Percentiles rank a stretch among this genome's conserved stretches.
These are phyloP conservation scores for Chaetura pelagica DNA, from an alignment of 2,113 vertebrate species.

Conservation along the genomic window DNA sequence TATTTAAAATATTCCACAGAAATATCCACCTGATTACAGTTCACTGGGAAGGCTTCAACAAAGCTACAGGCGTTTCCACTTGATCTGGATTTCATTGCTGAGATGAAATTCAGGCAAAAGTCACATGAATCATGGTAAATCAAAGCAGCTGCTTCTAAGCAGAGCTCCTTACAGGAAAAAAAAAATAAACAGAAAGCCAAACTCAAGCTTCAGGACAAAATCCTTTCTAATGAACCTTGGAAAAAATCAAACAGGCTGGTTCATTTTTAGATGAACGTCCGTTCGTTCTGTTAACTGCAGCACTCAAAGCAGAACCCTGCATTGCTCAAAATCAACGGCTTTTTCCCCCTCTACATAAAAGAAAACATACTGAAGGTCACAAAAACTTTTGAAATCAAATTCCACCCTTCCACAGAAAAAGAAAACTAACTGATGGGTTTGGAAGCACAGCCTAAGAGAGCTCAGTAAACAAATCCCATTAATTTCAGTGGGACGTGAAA, in stretches of 20 bases:
- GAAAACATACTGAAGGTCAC: not conserved
- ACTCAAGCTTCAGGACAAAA: not conserved
- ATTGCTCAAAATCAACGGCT: not conserved
- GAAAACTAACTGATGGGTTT: not conserved
- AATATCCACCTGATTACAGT: slow-evolving; percentile 31
- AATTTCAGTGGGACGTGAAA: not conserved
- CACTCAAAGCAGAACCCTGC: not conserved
- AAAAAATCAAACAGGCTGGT: not conserved
- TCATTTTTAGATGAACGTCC: not conserved
- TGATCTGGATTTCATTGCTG: slow-evolving; percentile 7
- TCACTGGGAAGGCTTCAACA: not conserved
- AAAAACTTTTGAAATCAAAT: not conserved
- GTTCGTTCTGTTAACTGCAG: not conserved
- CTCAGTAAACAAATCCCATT: not conserved
- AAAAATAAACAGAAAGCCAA: not conserved
- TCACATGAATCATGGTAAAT: slow-evolving; percentile 21
- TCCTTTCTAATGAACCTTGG: not conserved
- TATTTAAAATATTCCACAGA: not conserved
- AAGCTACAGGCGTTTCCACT: slow-evolving; percentile 27
- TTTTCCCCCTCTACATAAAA: not conserved
- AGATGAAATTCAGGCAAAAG: slow-evolving; percentile 35
- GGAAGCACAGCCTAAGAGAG: not conserved
- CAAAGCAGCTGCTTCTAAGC: slow-evolving; percentile 45
- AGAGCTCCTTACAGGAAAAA: not conserved
- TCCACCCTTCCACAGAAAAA: not conserved